Base-by-base conservation (phyloP, 2,888 invertebrate species). In the Nysson spinosus region DNA sequence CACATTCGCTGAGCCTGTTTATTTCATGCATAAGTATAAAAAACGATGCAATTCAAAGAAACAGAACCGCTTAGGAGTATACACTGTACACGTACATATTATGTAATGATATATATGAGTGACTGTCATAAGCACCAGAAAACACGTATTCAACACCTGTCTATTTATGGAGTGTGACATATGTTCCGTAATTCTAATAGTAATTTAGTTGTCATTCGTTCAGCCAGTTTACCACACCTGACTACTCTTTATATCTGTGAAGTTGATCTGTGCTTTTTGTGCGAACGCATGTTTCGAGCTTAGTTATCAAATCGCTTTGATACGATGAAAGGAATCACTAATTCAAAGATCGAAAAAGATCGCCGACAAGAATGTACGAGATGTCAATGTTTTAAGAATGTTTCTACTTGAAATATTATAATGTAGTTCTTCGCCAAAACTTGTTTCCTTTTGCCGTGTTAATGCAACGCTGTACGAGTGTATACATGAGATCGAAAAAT, bases 1-100 rank as follows among this genome's bases (percentile, higher is more conserved):
- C 71, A 77, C 67, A 66, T 68, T 61, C 70, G 49, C 35, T 73
- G 67, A 57, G 61, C 66, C 65, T 57, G 56, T 70, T 70, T 68
- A n/a, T n/a, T 67, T 44, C 46, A 69, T 24, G 69, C 60, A 73
- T 72, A 73, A 73, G 72, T 72, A 69, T 72, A 24, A 44, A 37
- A 49, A 44, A 61, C 32, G 54, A 58, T n/a, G n/a, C n/a, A n/a
- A n/a, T n/a, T n/a, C n/a, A 58, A 35, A 42, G 47, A 49, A 50
- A 28, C 11, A 6, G 4, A 9, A 9, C 35, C 17, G 17, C 11
- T n/a, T 16, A 17, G 49, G 54, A 43, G 42, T 34, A 26, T 42
- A 43, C 34, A 54, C 40, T 40, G 40, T 42, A 58, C 32, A 58
- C 46, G 34, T 35, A 64, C 46, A 71, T 34, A n/a, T n/a, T n/a